Base-by-base conservation (phyloP, 1,140 invertebrate species). In the Sogatella furcifera region DNA sequence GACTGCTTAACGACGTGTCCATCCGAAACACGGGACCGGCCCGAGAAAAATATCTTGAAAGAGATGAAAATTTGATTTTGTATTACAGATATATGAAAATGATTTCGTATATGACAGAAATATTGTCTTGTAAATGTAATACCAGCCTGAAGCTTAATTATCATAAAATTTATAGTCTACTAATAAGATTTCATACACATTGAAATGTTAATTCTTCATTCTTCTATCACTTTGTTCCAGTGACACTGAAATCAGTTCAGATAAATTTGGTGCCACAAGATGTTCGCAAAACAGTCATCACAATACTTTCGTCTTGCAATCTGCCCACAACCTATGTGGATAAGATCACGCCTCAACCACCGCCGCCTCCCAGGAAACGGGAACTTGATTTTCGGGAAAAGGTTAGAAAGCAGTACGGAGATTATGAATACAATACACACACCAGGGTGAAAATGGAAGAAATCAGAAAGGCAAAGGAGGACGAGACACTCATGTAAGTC, bases 241-340 rank as follows among this genome's bases (percentile, higher is more conserved):
- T 81, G 65, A 77, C 79, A 64, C 86, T 90, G 64, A 83, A 82
- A 63, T 72, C 85, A 60, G 84, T 92, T 0, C 83, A 85, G 66
- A 85, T 92, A 55, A 73, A 80, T 59, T 72, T 93, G 55, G 78
- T 78, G 58, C 81, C 85, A 55, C 77, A 73, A 56, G 83, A 89
- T 78, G 68, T 91, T 6, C 79, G 83, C 60, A 79, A 81, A 68
- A 84, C 89, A n/a, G 83, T 95, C 44, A 74, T 84, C 8, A 82
- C 81, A 60, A 85, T 95, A 61, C 75, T 95, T 58, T 84, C 84
- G 70, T 80, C 85, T 15, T 94, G 90, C 74, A 83, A 89, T 71
- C 77, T 95, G 43, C 83, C 90, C 19, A 91, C 90, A 28, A 85
- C 85, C 15, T 92, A 90, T 74, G 76, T 93, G 1, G 87, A 92